These are phyloP conservation scores for Mamestra configurata DNA, from an alignment of 1,140 invertebrate genomes.

Conservation along the genomic window DNA sequence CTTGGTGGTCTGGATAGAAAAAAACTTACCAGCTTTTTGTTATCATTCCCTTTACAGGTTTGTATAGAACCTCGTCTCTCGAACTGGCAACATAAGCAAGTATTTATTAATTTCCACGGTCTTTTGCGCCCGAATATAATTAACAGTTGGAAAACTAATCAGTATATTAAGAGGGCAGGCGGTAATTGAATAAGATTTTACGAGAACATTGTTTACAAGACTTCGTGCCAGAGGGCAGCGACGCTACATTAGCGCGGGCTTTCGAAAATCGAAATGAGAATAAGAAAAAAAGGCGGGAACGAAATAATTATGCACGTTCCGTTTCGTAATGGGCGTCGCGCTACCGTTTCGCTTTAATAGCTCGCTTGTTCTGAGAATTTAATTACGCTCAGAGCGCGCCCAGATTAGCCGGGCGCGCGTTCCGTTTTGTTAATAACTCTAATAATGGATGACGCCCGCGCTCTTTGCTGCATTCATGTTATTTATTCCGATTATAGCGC, in stretches of 20 bases:
- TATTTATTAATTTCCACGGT: conserved; percentile 54
- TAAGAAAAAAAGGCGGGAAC: conserved; percentile 84
- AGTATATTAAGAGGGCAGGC: conserved; percentile 70
- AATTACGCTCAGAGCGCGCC: conserved; percentile 79
- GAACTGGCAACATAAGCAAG: conserved; percentile 18
- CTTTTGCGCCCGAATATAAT: conserved; percentile 42
- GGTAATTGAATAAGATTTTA: conserved; percentile 85
- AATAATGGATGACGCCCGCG: conserved; percentile 80
- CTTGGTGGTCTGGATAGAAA: conserved; percentile 81
- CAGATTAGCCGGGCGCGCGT: conserved; percentile 81
- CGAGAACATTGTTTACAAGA: conserved; percentile 85
- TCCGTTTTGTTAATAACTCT: conserved; percentile 85
- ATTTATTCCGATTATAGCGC: conserved; percentile 59
- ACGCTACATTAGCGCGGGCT: conserved; percentile 81
- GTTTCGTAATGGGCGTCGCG: conserved; percentile 84
- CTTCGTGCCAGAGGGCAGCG: conserved; percentile 79
- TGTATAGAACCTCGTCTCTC: conserved; percentile 24
- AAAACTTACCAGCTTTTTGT: conserved; percentile 63
- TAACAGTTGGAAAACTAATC: conserved; percentile 68
- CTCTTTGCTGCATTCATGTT: conserved; percentile 67
- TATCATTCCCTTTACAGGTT: conserved; percentile 39
- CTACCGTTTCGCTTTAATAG: conserved; percentile 86
- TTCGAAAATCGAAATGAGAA: conserved; percentile 82
- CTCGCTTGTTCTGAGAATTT: conserved; percentile 86
- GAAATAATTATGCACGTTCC: conserved; percentile 88